Evolutionary conservation across 2,797 vertebrate genomes (phyloP).

Genomic region (Muraenolepis orangiensis): DNA sequence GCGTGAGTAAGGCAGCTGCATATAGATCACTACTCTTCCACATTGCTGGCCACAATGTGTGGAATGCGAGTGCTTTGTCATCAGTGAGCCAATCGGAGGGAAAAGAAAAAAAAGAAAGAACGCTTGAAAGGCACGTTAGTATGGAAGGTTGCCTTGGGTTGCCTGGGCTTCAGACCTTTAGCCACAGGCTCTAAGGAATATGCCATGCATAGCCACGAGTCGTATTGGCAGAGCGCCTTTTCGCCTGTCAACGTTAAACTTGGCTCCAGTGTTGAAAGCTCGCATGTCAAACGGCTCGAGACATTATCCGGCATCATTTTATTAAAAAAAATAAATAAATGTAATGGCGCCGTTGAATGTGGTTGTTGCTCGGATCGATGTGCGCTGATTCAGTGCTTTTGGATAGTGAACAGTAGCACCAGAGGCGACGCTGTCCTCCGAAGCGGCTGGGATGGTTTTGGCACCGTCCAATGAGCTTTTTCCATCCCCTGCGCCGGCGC

Average conservation of each 20-base stretch:
- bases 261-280: conserved; percentile 18
- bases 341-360: not conserved
- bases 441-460: conserved; percentile 58
- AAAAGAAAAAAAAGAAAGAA: not conserved
- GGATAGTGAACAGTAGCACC: conserved; percentile 30
- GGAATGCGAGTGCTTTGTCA: conserved; percentile 9
- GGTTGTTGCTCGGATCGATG: not conserved
- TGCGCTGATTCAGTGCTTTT: conserved; percentile 32
- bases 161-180: conserved; percentile 41
- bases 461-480: conserved; percentile 46
- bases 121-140: conserved; percentile 22
- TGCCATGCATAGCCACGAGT: conserved; percentile 46
- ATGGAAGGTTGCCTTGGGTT: conserved; percentile 34
- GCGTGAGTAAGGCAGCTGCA: conserved; percentile 1
- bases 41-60: not conserved
- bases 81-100: not conserved
- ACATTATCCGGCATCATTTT: not conserved
- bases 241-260: conserved; percentile 26
- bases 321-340: no score
- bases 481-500: conserved; percentile 47
- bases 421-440: conserved; percentile 8
- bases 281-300: conserved; percentile 4
- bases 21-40: not conserved
- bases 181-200: conserved; percentile 39
- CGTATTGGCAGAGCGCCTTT: conserved; percentile 33